Evolutionary conservation across 2,113 vertebrate genomes (phyloP).

Genomic region (Salvelinus alpinus): DNA sequence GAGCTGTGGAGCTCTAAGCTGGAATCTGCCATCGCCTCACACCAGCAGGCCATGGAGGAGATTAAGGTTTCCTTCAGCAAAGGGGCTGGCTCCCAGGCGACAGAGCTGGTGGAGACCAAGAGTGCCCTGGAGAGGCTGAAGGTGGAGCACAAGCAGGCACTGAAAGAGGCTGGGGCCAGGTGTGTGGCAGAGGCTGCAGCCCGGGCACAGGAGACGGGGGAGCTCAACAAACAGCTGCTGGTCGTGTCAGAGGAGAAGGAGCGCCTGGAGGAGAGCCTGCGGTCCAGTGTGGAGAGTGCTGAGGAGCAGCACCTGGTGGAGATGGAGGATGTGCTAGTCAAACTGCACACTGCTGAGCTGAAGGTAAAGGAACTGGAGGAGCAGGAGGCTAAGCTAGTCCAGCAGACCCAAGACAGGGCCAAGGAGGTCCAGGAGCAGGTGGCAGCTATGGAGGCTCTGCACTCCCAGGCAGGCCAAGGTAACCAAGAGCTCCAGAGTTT

Average conservation of each 20-base stretch:
- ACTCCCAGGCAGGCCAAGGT: slow-evolving; percentile 81
- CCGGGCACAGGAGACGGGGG: slow-evolving; percentile 72
- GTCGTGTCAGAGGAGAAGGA: slow-evolving; percentile 83
- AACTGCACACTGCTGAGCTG: slow-evolving; percentile 87
- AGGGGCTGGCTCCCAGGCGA: slow-evolving; percentile 75
- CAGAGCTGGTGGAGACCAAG: slow-evolving; percentile 82
- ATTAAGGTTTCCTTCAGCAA: slow-evolving; percentile 85
- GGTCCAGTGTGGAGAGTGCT: slow-evolving; percentile 79
- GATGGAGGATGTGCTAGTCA: slow-evolving; percentile 93
- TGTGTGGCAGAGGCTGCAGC: slow-evolving; percentile 70
- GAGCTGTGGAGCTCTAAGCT: slow-evolving; percentile 88
- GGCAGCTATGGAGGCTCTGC: slow-evolving; percentile 77
- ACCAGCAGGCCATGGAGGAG: slow-evolving; percentile 89
- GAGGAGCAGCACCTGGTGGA: slow-evolving; percentile 97
- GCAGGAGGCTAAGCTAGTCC: slow-evolving; percentile 69
- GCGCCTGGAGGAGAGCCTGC: slow-evolving; percentile 78
- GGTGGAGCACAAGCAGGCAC: slow-evolving; percentile 75
- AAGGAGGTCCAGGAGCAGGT: slow-evolving; percentile 79
- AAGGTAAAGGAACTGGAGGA: slow-evolving; percentile 85
- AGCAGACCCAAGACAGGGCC: slow-evolving; percentile 75
- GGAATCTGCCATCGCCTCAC: slow-evolving; percentile 80
- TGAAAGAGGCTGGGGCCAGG: slow-evolving; percentile 71
- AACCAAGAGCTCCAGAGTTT: slow-evolving; percentile 81
- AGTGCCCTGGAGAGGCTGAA: slow-evolving; percentile 82
- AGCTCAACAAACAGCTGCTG: slow-evolving; percentile 72